phyloP scores from a whole-genome alignment of 2,797 vertebrate genomes.

The Argyrosomus regius region DNA sequence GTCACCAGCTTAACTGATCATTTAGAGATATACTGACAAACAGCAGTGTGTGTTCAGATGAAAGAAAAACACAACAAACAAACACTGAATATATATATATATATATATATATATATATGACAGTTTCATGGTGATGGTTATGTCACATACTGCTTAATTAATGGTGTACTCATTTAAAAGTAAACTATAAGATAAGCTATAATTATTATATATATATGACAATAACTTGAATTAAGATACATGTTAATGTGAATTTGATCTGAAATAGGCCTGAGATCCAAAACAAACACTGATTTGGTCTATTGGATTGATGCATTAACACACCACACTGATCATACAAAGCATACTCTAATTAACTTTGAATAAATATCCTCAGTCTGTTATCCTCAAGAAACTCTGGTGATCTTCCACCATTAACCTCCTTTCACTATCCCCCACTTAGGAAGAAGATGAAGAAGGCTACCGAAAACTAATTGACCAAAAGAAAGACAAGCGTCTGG shows the following conservation, averaged over 20 bases:
- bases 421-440: background rate
- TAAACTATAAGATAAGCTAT: too few species aligned
- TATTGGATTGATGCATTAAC: constrained; percentile 5
- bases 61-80: background rate
- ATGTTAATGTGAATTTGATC: background rate
- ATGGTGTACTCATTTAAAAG: background rate
- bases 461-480: constrained; percentile 97
- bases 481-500: constrained; percentile 98
- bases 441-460: constrained; percentile 99
- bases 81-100: background rate
- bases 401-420: constrained; percentile 7
- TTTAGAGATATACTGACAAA: background rate
- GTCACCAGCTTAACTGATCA: background rate
- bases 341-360: background rate
- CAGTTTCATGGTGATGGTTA: background rate
- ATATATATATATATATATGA: too few species aligned
- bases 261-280: too few species aligned
- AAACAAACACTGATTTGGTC: background rate
- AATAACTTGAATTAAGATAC: too few species aligned
- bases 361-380: background rate
- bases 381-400: background rate
- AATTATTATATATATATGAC: too few species aligned
- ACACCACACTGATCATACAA: background rate
- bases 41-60: background rate
- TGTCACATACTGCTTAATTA: background rate